Conservation (phyloP, 2,888 invertebrate species). For the Pollenia amentaria region DNA sequence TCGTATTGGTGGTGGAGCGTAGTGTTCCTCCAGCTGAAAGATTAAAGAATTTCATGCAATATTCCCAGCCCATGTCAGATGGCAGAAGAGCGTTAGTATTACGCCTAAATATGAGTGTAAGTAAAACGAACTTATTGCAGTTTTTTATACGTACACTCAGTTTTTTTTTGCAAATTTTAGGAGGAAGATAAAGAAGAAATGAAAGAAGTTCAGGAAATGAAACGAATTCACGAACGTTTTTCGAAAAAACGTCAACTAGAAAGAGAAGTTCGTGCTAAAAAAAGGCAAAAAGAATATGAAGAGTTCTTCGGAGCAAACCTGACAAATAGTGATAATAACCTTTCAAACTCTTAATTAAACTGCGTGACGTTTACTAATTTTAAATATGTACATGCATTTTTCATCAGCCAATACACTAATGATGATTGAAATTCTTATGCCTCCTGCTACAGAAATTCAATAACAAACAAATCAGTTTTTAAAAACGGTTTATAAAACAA, state of each 20-base stretch:
- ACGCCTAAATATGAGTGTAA: conserved; percentile 94
- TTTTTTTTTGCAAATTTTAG: conserved; percentile 85
- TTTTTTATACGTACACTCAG: not conserved
- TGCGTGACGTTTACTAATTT: too few species aligned
- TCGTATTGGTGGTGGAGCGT: conserved; percentile 97
- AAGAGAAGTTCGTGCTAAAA: conserved; percentile 80
- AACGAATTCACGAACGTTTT: conserved; percentile 92
- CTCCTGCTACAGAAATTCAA: too few species aligned
- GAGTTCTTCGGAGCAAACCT: conserved; percentile 80
- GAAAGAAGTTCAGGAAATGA: conserved; percentile 96
- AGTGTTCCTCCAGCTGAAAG: conserved; percentile 97
- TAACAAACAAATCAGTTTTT: too few species aligned
- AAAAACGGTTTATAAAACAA: too few species aligned
- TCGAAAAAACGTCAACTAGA: conserved; percentile 88
- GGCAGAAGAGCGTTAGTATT: conserved; percentile 94
- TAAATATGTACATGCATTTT: not conserved
- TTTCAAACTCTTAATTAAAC: not conserved
- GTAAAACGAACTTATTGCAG: conserved; percentile 72
- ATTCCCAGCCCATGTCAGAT: conserved; percentile 97
- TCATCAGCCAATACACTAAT: too few species aligned
- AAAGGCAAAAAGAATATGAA: conserved; percentile 80
- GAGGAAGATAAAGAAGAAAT: conserved; percentile 97
- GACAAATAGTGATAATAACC: conserved; percentile 61
- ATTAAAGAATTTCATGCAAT: conserved; percentile 92
- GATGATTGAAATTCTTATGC: too few species aligned